phyloP scores from a whole-genome alignment of 2,888 invertebrate species.

The Drepana falcataria region DNA sequence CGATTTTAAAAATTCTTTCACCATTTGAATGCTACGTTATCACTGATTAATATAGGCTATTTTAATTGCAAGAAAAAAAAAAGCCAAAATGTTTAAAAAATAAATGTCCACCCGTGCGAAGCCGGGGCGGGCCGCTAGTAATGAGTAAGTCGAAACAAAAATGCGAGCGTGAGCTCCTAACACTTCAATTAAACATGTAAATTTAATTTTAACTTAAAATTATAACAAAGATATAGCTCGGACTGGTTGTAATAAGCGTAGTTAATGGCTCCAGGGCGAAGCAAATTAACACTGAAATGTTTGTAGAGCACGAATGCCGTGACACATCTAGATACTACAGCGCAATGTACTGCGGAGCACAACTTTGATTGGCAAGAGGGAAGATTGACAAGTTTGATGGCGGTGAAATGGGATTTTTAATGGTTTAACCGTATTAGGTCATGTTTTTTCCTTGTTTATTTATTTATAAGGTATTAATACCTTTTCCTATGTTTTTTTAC shows the following conservation, averaged over 20 bases:
- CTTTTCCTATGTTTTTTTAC: too few species aligned
- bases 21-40: too few species aligned
- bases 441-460: conserved; percentile 11
- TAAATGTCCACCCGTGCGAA: too few species aligned
- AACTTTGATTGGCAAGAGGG: conserved; percentile 45
- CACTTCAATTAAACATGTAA: not conserved
- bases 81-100: too few species aligned
- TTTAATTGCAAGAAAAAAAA: too few species aligned
- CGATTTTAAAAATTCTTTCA: too few species aligned
- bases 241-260: conserved; percentile 1
- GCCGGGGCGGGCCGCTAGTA: not conserved
- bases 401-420: conserved; percentile 37
- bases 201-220: not conserved
- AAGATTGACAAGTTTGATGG: conserved; percentile 35
- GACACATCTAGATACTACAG: conserved; percentile 5
- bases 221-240: not conserved
- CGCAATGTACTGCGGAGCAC: conserved; percentile 5
- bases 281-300: conserved; percentile 1
- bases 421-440: conserved; percentile 21
- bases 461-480: too few species aligned
- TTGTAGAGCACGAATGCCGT: not conserved
- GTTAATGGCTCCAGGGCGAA: not conserved
- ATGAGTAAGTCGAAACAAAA: not conserved
- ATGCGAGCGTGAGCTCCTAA: not conserved
- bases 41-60: too few species aligned